phyloP scores from a whole-genome alignment of 2,113 vertebrate species.

The Nothobranchius kuhntae region DNA sequence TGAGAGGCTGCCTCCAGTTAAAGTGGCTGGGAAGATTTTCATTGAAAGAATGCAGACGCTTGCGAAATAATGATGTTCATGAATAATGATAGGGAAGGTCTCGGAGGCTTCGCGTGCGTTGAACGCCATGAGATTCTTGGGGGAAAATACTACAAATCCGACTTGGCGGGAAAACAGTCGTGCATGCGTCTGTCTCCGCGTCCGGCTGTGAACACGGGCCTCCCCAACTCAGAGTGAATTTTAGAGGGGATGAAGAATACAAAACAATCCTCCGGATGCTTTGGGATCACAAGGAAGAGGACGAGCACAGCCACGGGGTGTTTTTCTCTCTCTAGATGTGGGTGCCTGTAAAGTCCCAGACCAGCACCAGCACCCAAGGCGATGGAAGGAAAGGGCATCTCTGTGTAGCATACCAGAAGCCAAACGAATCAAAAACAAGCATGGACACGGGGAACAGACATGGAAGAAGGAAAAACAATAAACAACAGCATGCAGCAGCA shows the following conservation, averaged over 20 bases:
- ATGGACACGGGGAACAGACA: slow-evolving; percentile 35
- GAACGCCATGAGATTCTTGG: slow-evolving; percentile 60
- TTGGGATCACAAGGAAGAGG: slow-evolving; percentile 43
- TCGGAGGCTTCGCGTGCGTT: slow-evolving; percentile 56
- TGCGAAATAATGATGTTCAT: slow-evolving; percentile 71
- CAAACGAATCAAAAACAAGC: slow-evolving; percentile 61
- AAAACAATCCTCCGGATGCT: slow-evolving; percentile 45
- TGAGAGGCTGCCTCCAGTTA: slow-evolving; percentile 58
- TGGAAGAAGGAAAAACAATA: slow-evolving; percentile 57
- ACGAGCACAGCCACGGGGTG: slow-evolving; percentile 50
- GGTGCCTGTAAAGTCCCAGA: slow-evolving; percentile 37
- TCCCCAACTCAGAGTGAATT: slow-evolving; percentile 22
- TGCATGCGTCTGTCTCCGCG: slow-evolving; percentile 27
- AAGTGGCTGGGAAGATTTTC: slow-evolving; percentile 35
- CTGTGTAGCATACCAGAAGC: slow-evolving; percentile 49
- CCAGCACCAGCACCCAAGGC: slow-evolving; percentile 38
- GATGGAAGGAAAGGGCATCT: slow-evolving; percentile 57
- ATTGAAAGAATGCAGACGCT: slow-evolving; percentile 60
- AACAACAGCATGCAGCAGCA: slow-evolving; percentile 46
- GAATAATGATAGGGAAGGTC: slow-evolving; percentile 68
- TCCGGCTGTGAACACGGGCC: slow-evolving; percentile 36
- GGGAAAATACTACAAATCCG: slow-evolving; percentile 61
- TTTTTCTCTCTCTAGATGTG: slow-evolving; percentile 34
- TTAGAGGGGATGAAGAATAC: slow-evolving; percentile 20
- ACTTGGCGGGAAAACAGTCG: slow-evolving; percentile 58